Evolutionary conservation across 1,140 invertebrate genomes (phyloP), one percentile per base, ranked within the genome.

Genomic region (Drosophila nigrodunni): DNA sequence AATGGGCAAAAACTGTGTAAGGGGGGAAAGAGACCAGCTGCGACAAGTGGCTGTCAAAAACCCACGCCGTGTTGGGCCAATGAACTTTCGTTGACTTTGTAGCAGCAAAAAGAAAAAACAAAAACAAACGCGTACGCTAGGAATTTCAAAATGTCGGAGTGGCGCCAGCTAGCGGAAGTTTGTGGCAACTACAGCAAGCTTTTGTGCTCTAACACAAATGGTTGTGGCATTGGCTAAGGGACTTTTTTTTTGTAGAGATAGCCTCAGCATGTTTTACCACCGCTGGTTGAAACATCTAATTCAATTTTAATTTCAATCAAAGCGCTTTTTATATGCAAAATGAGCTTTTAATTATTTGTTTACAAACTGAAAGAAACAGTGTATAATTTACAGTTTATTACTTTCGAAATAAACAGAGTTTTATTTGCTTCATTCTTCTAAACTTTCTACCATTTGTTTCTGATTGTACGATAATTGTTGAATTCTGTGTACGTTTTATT

Each of bases 11-110:
- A 77, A 73, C 68, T 65, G 72, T 61, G 64, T 60, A 30, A 46
- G 54, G 21, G 39, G n/a, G 35, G n/a, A 5, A 21, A 9, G 3
- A 50, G 43, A 62, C 47, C 59, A n/a, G 57, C 39, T 52, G 59
- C 68, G 50, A 50, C 57, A 86, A 78, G 74, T 86, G 78, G 69
- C 62, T 85, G 82, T 86, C 82, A 85, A 77, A 85, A 85, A 64
- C 71, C 80, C 80, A 78, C 80, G 76, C 80, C 59, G 39, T 44
- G 39, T 21, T 10, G 64, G 68, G 68, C 47, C 80, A 79, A 65
- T 78, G 80, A 82, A 82, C 80, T 82, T 58, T n/a, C 21, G 57
- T n/a, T 25, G 21, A 4, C 39, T 21, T 47, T 35, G 9, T 18
- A 61, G 25, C 25, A 30, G 6, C 25, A 49, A 37, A 55, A 50